Evolutionary conservation across 2,888 invertebrate genomes (phyloP), one percentile per base, ranked within the genome.

Genomic region (Tipula vernalis): DNA sequence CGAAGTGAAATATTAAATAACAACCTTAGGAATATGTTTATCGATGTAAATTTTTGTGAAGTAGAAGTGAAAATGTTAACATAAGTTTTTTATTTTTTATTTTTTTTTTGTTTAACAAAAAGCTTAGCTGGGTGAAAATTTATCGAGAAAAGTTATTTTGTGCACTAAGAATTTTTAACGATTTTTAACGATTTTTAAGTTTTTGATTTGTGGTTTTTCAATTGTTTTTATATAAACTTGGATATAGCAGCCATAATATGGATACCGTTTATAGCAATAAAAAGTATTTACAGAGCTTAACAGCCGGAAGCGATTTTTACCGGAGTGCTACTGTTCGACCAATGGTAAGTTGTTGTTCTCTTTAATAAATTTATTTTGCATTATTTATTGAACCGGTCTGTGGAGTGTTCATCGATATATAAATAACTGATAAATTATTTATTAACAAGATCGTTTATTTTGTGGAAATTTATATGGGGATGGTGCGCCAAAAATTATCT

Each of bases 191-290:
- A 15, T 51, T 51, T n/a, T n/a, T n/a, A n/a, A 8, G 18, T 71
- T 51, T 39, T 51, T n/a, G 51, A n/a, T n/a, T n/a, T n/a, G n/a
- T n/a, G n/a, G n/a, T n/a, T n/a, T n/a, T n/a, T 15, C 15, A 42
- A 51, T 51, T 51, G n/a, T 39, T 39, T 39, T 39, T 39, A 4
- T 5, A 39, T n/a, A 15, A 51, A n/a, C n/a, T n/a, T n/a, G n/a
- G n/a, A n/a, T n/a, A n/a, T n/a, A n/a, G n/a, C n/a, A n/a, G n/a
- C n/a, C n/a, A n/a, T n/a, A 42, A 10, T 10, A 91, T 91, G 91
- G 91, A 91, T 88, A 91, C 91, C 36, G 91, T 91, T 87, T 91
- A 91, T 88, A 91, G 91, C 28, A 91, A 91, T 87, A 91, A 91
- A 89, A 92, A 92, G 88, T 91, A 91, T 88, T 92, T 91, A 87